Percentiles rank a stretch among this genome's conserved stretches.
These are phyloP conservation scores for Ctenomys sociabilis DNA, from an alignment of 2,113 vertebrate species.

Conservation along the genomic window DNA sequence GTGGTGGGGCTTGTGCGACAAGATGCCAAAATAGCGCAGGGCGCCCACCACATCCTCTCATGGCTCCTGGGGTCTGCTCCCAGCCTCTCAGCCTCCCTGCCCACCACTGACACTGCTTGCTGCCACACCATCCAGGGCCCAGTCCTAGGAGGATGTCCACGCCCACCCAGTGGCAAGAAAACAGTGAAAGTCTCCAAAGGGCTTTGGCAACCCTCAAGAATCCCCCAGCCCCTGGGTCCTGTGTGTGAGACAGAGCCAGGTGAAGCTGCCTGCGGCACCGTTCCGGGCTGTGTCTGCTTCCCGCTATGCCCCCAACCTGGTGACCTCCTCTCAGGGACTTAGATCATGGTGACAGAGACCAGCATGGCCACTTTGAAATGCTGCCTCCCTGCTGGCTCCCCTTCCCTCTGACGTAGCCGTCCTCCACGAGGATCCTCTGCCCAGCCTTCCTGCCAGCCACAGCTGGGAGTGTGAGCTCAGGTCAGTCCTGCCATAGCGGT, in stretches of 20 bases:
- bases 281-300: background rate
- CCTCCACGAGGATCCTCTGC: background rate
- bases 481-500: accelerated
- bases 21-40: too few species aligned
- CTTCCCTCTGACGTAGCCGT: background rate
- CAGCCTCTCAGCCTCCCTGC: too few species aligned
- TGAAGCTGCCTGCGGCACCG: accelerated
- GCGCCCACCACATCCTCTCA: too few species aligned
- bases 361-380: background rate
- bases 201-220: background rate
- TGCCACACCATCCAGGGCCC: too few species aligned
- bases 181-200: background rate
- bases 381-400: background rate
- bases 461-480: too few species aligned
- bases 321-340: background rate
- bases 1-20: background rate
- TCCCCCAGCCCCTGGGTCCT: background rate
- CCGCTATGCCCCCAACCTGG: background rate
- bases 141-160: too few species aligned
- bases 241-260: background rate
- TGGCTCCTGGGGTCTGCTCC: too few species aligned
- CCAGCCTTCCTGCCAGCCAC: too few species aligned
- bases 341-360: too few species aligned
- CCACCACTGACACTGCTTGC: too few species aligned
- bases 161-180: too few species aligned